phyloP scores from a whole-genome alignment of 1,140 invertebrate genomes.

The Matsumurasca onukii region DNA sequence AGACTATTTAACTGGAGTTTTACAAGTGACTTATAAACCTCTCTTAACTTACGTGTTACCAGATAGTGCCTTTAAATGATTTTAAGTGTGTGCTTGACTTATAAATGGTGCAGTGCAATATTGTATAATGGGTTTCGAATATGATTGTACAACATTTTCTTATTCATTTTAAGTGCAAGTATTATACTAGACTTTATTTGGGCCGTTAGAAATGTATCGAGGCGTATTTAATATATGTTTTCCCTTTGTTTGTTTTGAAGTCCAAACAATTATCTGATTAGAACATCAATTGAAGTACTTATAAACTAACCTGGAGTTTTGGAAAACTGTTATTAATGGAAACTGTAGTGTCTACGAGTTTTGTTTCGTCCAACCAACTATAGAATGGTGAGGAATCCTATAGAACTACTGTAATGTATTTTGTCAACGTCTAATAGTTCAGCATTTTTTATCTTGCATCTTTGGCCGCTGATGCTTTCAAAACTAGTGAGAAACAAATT shows the following conservation, averaged over 20 bases:
- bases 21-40: not conserved
- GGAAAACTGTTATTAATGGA: no score
- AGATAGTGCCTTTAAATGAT: conserved; percentile 1
- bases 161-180: not conserved
- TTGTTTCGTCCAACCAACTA: no score
- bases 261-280: not conserved
- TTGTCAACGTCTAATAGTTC: no score
- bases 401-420: no score
- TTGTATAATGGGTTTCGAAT: not conserved
- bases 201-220: not conserved
- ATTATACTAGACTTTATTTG: not conserved
- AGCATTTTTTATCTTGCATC: no score
- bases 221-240: not conserved
- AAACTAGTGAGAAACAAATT: no score
- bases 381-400: no score
- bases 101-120: not conserved
- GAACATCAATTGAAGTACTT: not conserved
- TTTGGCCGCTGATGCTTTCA: no score
- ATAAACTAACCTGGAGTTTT: not conserved
- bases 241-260: not conserved
- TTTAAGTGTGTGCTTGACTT: not conserved
- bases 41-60: not conserved
- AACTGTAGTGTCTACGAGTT: no score
- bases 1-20: not conserved
- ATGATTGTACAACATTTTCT: not conserved